A percentile compares a stretch with the other conserved stretches of the same genome.
These are phyloP conservation scores for Chelmon rostratus DNA, from an alignment of 2,797 vertebrate genomes.

Conservation along the genomic window DNA sequence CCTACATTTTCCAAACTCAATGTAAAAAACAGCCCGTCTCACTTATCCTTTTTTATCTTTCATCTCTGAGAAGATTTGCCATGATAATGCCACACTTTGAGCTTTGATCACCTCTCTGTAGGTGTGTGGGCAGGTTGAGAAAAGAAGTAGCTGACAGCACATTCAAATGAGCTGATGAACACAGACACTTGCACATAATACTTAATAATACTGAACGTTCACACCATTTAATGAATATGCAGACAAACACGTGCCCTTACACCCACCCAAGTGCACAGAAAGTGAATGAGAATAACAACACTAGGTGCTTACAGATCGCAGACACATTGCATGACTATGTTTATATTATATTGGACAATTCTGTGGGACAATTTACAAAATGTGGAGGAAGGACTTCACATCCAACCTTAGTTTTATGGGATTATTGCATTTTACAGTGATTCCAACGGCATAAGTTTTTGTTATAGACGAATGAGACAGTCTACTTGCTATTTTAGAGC, in stretches of 20 bases:
- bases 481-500: too few species aligned
- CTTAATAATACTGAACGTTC: neutral
- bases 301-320: neutral
- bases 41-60: slow-evolving; percentile 19
- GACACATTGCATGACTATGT: neutral
- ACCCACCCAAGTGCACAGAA: neutral
- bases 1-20: neutral
- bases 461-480: too few species aligned
- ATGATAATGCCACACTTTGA: neutral
- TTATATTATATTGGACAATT: neutral
- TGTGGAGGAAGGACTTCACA: too few species aligned
- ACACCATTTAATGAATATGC: neutral
- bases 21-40: neutral
- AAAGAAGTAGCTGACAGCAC: slow-evolving; percentile 35
- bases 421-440: neutral
- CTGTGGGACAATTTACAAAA: neutral
- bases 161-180: slow-evolving; percentile 8
- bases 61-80: slow-evolving; percentile 3
- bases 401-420: too few species aligned
- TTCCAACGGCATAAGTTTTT: too few species aligned
- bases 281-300: neutral
- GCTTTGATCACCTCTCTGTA: slow-evolving; percentile 37
- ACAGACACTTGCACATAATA: neutral
- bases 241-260: slow-evolving; percentile 5
- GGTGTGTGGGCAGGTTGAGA: slow-evolving; percentile 1